Base-by-base conservation (phyloP, 2,113 vertebrate genomes). In the Engystomops pustulosus region DNA sequence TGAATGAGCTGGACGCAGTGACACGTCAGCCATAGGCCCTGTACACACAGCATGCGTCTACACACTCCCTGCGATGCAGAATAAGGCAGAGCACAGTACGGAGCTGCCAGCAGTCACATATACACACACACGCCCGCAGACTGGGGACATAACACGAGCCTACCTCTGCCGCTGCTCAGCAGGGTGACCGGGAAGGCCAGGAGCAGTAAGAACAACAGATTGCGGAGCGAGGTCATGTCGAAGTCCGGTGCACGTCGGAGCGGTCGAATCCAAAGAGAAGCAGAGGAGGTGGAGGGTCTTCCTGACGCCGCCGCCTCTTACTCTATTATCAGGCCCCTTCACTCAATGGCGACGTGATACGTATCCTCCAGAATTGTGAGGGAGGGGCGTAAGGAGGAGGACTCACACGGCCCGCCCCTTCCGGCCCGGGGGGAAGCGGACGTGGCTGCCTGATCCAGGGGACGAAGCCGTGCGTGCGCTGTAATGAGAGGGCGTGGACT, bases 21-120 rank as follows among this genome's bases (percentile, higher is more conserved):
- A 85, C 83, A 85, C 83, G 83, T 85, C 83, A 85, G 83, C 83
- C 83, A 68, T 17, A 55, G 58, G 83, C 75, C 62, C 2, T 30
- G 4, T n/a, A 67, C 49, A 69, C 44, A 68, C 44, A 41, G 6
- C 15, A 18, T 18, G 30, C 60, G 1, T 27, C 38, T 8, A 3
- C 9, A 7, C 20, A 20, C 25, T 32, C 45, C 38, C 38, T 5
- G 38, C 38, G 38, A 41, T 41, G 8, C 8, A 41, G 4, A 41
- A 8, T 4, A 41, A 8, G 38, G 38, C 38, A 41, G 38, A 23
- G 38, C 36, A 15, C n/a, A 30, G n/a, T 47, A 2, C 18, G 5
- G 27, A 5, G 20, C 18, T 8, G 1, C 32, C 15, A 70, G 15
- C 67, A 38, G 11, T 18, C n/a, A 51, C 44, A 18, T 41, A 41